These are phyloP conservation scores for Myodes glareolus DNA, from an alignment of 2,113 vertebrate genomes.

Conservation along the genomic window DNA sequence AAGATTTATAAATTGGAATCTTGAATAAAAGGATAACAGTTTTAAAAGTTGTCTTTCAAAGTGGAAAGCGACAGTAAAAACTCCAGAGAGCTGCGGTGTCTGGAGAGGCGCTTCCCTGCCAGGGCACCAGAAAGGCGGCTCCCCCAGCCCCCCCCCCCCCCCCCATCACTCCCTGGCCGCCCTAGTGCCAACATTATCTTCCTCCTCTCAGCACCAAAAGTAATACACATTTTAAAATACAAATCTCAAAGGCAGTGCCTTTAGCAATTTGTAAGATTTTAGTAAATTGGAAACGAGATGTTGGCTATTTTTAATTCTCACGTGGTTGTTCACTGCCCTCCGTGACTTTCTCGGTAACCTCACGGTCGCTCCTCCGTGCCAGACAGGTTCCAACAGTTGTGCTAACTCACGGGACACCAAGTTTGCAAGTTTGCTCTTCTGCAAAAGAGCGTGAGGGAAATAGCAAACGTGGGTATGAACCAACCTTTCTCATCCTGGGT, in stretches of 20 bases:
- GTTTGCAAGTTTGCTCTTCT: not conserved
- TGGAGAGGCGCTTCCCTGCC: not conserved
- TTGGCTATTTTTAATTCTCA: not conserved
- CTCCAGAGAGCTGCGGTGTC: not conserved
- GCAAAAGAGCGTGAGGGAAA: not conserved
- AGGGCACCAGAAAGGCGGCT: not conserved
- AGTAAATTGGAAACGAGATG: constrained; percentile 24
- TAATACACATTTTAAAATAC: not conserved
- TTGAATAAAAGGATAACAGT: not conserved
- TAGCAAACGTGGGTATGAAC: not conserved
- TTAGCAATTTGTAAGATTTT: constrained; percentile 35
- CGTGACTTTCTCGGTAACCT: fast-evolving
- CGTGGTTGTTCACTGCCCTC: not conserved
- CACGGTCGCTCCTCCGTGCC: not conserved
- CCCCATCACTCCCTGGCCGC: not conserved
- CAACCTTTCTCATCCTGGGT: not conserved
- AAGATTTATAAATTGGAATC: constrained; percentile 22
- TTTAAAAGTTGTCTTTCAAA: constrained; percentile 53
- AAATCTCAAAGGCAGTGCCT: not conserved
- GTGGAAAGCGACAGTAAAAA: constrained; percentile 18
- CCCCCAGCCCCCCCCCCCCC: no score
- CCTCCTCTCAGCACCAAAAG: not conserved
- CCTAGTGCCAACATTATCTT: not conserved
- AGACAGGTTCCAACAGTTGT: not conserved
- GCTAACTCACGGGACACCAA: not conserved